These are phyloP conservation scores for Actinia equina DNA, from an alignment of 64 coral and sea anemone species.

Conservation along the genomic window DNA sequence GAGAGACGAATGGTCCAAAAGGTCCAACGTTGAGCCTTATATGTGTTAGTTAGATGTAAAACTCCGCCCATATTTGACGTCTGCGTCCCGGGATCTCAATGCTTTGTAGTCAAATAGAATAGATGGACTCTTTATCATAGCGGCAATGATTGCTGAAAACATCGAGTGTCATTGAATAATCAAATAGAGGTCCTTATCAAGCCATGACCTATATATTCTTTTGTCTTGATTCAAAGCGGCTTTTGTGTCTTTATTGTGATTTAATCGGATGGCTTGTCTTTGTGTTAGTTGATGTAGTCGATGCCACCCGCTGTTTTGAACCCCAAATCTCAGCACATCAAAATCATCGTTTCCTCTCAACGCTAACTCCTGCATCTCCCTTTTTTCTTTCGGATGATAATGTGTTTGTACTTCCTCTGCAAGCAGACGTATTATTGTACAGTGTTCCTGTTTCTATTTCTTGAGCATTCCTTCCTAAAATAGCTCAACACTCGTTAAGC, in stretches of 20 bases:
- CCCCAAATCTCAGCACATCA: not conserved
- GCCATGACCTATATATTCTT: not conserved
- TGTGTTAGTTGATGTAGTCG: not conserved
- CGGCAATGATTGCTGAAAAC: not conserved
- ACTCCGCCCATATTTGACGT: not conserved
- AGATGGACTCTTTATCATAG: not conserved
- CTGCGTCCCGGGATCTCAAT: not conserved
- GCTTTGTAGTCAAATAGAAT: not conserved
- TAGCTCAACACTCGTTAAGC: not conserved
- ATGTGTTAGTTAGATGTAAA: not conserved
- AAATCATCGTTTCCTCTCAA: not conserved
- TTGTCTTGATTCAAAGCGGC: not conserved
- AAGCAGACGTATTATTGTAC: not conserved
- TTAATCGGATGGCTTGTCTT: not conserved
- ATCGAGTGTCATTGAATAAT: not conserved
- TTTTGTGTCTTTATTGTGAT: not conserved
- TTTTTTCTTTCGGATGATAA: not conserved
- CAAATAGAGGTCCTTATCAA: not conserved
- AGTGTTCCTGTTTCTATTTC: not conserved
- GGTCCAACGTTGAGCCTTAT: not conserved
- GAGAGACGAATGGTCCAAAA: not conserved
- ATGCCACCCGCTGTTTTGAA: not conserved
- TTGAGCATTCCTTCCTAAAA: not conserved
- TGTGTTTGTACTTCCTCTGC: not conserved
- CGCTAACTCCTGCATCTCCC: not conserved